These are phyloP conservation scores for Halocaridina rubra DNA, from an alignment of 2,888 invertebrate genomes.

Conservation along the genomic window DNA sequence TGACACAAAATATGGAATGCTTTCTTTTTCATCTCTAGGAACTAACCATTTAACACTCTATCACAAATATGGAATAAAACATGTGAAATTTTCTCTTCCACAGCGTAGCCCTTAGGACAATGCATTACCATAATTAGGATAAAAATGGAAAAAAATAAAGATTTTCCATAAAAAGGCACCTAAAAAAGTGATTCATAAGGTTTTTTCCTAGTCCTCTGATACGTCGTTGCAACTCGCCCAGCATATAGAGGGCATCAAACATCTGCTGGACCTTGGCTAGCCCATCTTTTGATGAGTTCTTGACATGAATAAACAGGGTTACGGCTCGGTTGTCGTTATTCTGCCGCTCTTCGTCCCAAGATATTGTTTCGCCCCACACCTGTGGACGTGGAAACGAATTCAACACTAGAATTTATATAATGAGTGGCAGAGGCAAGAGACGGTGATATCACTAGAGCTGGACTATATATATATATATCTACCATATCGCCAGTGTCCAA, in stretches of 20 bases:
- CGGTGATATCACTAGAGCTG: no score
- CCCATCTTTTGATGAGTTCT: background rate
- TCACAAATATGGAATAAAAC: background rate
- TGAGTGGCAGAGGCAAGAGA: no score
- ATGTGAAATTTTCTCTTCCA: background rate
- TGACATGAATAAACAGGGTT: background rate
- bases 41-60: background rate
- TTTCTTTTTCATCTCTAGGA: no score
- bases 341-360: conserved; percentile 24
- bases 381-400: no score
- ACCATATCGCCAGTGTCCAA: no score
- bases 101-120: background rate
- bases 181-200: conserved; percentile 50
- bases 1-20: no score
- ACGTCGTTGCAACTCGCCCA: conserved; percentile 48
- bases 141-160: no score
- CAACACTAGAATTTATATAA: no score
- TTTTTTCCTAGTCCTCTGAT: conserved; percentile 39
- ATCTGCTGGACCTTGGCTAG: conserved; percentile 14
- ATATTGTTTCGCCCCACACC: conserved; percentile 42
- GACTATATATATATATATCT: no score
- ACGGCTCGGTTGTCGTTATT: background rate
- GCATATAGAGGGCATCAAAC: conserved; percentile 27
- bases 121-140: background rate
- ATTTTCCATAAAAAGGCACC: no score